These are phyloP conservation scores for Cephalotes varians DNA, from an alignment of 2,888 invertebrate genomes.

Conservation along the genomic window DNA sequence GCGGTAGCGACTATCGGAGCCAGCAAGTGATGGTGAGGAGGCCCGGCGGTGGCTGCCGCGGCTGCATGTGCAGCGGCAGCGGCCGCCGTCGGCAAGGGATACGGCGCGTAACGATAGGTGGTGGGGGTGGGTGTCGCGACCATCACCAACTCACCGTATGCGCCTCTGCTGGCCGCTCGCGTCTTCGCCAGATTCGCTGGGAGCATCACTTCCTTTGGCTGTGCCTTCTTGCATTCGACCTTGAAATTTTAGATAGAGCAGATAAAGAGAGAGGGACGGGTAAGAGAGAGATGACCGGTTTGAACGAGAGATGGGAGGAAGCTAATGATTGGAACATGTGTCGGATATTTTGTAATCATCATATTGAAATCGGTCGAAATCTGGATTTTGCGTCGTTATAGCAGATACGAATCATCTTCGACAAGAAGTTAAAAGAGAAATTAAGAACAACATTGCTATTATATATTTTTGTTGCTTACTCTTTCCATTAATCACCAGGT, in stretches of 20 bases:
- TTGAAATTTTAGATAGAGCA: constrained; percentile 86
- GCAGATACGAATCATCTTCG: not conserved
- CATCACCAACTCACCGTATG: constrained; percentile 99
- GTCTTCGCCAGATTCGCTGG: constrained; percentile 98
- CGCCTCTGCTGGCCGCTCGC: constrained; percentile 97
- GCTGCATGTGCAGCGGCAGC: constrained; percentile 84
- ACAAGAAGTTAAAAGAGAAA: not conserved
- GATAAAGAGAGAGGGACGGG: constrained; percentile 27
- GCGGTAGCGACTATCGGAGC: constrained; percentile 83
- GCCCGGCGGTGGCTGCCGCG: constrained; percentile 80
- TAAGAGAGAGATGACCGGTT: not conserved
- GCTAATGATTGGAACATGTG: not conserved
- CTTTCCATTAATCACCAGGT: not conserved
- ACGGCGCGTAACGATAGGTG: constrained; percentile 87
- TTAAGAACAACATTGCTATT: not conserved
- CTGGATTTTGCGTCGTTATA: not conserved
- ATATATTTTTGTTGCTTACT: constrained; percentile 1
- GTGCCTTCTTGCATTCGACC: constrained; percentile 99
- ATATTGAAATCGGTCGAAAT: not conserved
- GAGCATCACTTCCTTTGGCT: constrained; percentile 99
- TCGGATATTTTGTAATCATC: not conserved
- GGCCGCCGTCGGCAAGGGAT: constrained; percentile 83
- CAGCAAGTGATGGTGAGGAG: constrained; percentile 82
- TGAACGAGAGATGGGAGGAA: not conserved
- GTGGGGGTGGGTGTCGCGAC: constrained; percentile 89